Percentiles rank a stretch among this genome's conserved stretches.
Conservation (phyloP, 2,113 vertebrate species). For the Myotis lucifugus region DNA sequence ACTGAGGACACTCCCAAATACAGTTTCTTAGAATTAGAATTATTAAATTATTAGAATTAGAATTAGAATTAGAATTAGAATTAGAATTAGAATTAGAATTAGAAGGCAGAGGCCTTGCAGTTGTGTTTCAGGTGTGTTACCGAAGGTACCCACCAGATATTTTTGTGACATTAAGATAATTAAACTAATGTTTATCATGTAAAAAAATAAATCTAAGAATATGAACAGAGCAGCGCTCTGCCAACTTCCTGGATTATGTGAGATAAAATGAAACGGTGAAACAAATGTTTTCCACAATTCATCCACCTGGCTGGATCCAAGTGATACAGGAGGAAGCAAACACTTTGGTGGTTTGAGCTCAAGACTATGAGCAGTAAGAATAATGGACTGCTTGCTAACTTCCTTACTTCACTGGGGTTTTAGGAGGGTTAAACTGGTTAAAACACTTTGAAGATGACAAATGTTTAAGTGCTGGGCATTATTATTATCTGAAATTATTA, state of each 20-base stretch:
- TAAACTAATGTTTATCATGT: background rate
- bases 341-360: background rate
- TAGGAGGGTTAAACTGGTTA: slow-evolving; percentile 14
- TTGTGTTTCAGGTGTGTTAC: background rate
- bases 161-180: slow-evolving; percentile 48
- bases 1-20: background rate
- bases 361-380: background rate
- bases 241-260: background rate
- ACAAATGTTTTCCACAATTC: background rate
- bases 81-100: background rate
- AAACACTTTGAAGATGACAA: slow-evolving; percentile 61
- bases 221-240: background rate
- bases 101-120: background rate
- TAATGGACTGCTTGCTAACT: background rate
- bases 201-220: background rate
- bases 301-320: background rate
- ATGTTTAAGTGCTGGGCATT: slow-evolving; percentile 30
- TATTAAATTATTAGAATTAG: background rate
- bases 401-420: background rate
- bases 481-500: slow-evolving; percentile 45
- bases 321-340: background rate
- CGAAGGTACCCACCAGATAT: background rate
- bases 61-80: background rate
- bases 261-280: background rate
- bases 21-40: background rate